These are phyloP conservation scores for Zelostemma sp. DNA, from an alignment of 1,140 invertebrate genomes.

Conservation along the genomic window DNA sequence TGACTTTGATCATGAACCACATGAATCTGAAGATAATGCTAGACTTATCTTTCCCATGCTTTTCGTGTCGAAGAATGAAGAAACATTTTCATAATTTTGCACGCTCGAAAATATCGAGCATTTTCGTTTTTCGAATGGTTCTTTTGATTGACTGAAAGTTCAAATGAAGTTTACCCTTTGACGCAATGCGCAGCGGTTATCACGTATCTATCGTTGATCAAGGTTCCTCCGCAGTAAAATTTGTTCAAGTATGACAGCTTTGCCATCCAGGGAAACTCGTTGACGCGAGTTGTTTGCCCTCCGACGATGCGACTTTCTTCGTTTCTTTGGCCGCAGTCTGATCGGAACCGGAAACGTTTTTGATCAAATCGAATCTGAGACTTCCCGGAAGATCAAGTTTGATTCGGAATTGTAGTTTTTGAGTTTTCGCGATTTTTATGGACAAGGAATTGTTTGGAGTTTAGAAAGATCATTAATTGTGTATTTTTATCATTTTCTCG, in stretches of 20 bases:
- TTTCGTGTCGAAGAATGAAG: not conserved
- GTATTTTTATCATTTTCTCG: too few species aligned
- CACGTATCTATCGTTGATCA: conserved; percentile 86
- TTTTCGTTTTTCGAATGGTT: too few species aligned
- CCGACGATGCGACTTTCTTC: conserved; percentile 84
- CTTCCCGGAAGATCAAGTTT: too few species aligned
- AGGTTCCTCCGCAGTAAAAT: conserved; percentile 87
- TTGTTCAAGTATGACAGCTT: conserved; percentile 83
- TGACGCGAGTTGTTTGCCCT: conserved; percentile 76
- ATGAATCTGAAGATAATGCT: conserved; percentile 78
- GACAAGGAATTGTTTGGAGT: not conserved
- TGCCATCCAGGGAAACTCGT: conserved; percentile 88
- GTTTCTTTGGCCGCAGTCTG: conserved; percentile 84
- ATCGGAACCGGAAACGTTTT: conserved; percentile 26
- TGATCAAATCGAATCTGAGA: not conserved
- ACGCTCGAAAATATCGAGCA: too few species aligned
- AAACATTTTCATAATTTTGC: too few species aligned
- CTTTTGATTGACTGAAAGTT: too few species aligned
- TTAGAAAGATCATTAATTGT: too few species aligned
- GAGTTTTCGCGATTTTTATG: too few species aligned
- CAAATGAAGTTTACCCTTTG: conserved; percentile 76
- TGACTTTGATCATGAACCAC: conserved; percentile 92
- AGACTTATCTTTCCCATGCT: conserved; percentile 43
- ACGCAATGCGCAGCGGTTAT: conserved; percentile 87
- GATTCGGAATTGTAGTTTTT: too few species aligned